Evolutionary conservation across 2,113 vertebrate genomes (phyloP).

Genomic region (Periophthalmus modestus): DNA sequence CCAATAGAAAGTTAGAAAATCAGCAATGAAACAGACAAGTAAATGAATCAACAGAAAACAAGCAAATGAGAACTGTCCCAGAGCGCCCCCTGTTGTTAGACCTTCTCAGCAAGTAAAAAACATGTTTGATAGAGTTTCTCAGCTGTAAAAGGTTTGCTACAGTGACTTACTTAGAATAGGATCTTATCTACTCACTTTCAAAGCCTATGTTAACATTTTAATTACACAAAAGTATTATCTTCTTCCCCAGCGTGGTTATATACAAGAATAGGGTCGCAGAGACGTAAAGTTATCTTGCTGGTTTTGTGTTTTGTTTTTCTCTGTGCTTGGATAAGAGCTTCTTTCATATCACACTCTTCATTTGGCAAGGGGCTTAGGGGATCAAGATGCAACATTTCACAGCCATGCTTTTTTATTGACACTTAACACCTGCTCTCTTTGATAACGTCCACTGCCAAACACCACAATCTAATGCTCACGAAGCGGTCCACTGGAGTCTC

Average conservation of each 20-base stretch:
- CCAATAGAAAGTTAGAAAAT: too few relatives aligned
- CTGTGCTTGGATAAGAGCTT: slow-evolving; percentile 5
- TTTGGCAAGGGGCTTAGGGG: not conserved
- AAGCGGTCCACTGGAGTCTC: not conserved
- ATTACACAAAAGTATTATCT: not conserved
- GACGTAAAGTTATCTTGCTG: not conserved
- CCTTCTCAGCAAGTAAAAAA: too few relatives aligned
- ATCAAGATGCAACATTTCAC: slow-evolving; percentile 7
- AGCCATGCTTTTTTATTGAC: not conserved
- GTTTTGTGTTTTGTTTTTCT: not conserved
- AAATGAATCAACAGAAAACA: too few relatives aligned
- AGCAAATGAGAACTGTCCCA: too few relatives aligned
- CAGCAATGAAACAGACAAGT: too few relatives aligned
- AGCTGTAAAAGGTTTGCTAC: too few relatives aligned
- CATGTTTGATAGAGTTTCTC: too few relatives aligned
- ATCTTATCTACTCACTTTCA: too few relatives aligned
- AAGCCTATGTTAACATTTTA: not conserved
- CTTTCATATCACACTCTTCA: slow-evolving; percentile 1
- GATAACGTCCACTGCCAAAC: slow-evolving; percentile 15
- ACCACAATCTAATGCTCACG: not conserved
- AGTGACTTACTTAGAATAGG: too few relatives aligned
- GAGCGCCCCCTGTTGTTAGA: too few relatives aligned
- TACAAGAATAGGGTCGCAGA: not conserved
- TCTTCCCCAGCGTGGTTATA: not conserved
- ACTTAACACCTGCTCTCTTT: slow-evolving; percentile 3